A percentile compares a stretch with the other conserved stretches of the same genome.
phyloP scores from a whole-genome alignment of 2,888 invertebrate genomes.

The Craniophora ligustri region DNA sequence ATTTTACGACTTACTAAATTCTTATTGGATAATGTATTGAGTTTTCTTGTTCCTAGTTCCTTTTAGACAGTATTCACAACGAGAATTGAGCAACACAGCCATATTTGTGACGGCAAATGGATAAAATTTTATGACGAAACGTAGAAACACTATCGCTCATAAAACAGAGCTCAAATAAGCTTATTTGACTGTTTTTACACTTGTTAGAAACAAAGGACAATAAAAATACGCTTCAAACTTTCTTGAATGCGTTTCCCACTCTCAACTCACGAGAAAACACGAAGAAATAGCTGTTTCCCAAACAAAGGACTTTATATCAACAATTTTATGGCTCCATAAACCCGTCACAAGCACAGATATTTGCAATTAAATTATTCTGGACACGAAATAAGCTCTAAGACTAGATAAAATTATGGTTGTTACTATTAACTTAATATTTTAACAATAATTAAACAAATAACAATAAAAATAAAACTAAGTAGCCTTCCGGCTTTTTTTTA shows the following conservation, averaged over 20 bases:
- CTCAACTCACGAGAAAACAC: conserved; percentile 56
- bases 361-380: conserved; percentile 67
- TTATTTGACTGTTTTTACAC: conserved; percentile 47
- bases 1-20: conserved; percentile 58
- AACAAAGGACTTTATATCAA: conserved; percentile 83
- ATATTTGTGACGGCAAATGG: conserved; percentile 58
- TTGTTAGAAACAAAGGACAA: conserved; percentile 41
- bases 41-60: conserved; percentile 57
- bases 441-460: conserved; percentile 80
- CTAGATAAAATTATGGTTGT: conserved; percentile 80
- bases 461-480: conserved; percentile 83
- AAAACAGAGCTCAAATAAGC: conserved; percentile 27
- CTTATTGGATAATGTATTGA: conserved; percentile 65
- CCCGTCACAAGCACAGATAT: conserved; percentile 72
- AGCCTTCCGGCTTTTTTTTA: conserved; percentile 83
- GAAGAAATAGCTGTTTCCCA: conserved; percentile 65
- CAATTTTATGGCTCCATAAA: conserved; percentile 83
- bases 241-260: conserved; percentile 46
- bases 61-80: conserved; percentile 56
- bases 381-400: conserved; percentile 71
- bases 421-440: conserved; percentile 67
- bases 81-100: conserved; percentile 66
- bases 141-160: conserved; percentile 18
- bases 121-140: conserved; percentile 62
- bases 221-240: conserved; percentile 41